These are phyloP conservation scores for Eidolon helvum DNA, from an alignment of 2,113 vertebrate species.

Conservation along the genomic window DNA sequence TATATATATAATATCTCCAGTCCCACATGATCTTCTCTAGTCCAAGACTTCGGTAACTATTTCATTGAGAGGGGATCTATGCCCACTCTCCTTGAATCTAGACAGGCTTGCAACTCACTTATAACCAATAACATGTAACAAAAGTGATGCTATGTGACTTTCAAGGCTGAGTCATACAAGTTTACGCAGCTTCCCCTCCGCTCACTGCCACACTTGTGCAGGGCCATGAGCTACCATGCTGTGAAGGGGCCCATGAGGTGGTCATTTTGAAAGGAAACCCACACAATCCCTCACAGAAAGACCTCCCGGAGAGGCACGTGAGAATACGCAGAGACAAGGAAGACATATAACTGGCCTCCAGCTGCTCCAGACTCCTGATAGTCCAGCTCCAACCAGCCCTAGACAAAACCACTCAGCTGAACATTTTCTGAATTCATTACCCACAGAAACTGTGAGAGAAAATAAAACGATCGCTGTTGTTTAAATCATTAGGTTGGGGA, in stretches of 20 bases:
- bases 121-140: neutral
- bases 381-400: neutral
- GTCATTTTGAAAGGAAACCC: neutral
- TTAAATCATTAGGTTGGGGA: neutral
- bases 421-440: neutral
- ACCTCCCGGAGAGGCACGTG: neutral
- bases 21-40: neutral
- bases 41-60: neutral
- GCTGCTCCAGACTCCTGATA: too few species aligned
- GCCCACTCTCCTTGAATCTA: neutral
- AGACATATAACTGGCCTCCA: neutral
- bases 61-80: neutral
- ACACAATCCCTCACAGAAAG: neutral
- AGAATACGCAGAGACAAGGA: accelerated
- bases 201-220: neutral
- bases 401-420: neutral
- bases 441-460: neutral
- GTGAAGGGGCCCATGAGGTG: neutral
- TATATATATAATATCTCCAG: neutral
- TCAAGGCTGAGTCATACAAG: neutral
- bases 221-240: neutral
- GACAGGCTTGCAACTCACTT: neutral
- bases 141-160: neutral
- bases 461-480: neutral
- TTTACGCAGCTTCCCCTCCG: too few species aligned